Base-by-base conservation (phyloP, 2,888 invertebrate genomes). In the Cheilosia urbana region DNA sequence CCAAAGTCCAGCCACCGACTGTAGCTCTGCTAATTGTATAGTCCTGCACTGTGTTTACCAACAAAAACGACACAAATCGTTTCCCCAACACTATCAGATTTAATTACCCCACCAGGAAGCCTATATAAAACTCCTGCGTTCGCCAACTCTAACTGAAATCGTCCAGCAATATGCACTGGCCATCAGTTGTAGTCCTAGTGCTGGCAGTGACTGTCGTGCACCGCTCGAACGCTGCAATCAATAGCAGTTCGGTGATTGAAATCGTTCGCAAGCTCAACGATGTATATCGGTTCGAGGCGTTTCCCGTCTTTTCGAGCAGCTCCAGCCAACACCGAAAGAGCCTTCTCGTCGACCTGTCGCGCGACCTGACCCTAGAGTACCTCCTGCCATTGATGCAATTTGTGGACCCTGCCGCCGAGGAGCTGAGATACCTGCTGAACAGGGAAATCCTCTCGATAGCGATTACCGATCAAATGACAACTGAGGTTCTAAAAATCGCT, bases 361-460 rank as follows among this genome's bases (percentile, higher is more conserved):
- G 57, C 11, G 17, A 65, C 7, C 69, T 84, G 4, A 47, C 17
- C 4, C 5, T 47, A 0, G 40, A 69, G 15, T 63, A 17, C n/a
- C 58, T 15, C 1, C 13, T 65, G n/a, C 79, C 83, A 5, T 75
- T 75, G 19, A 78, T 84, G 63, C 42, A 65, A 13, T 57, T 75
- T n/a, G 45, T 40, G n/a, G 45, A 51, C 0, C 2, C 7, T 9
- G 57, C 75, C 2, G 2, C 65, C 15, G 40, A 55, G 0, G 37
- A 63, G 17, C 15, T 84, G 3, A 30, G 58, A 24, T 37, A 45
- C 11, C 34, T 47, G 47, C 57, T 78, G 45, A 37, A 19, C 2
- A 78, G 19, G 7, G 21, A 58, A 5, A 34, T 17, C 0, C 19
- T 84, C 2, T 73, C 79, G 21, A 57, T 84, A 17, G 47, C 66